Evolutionary conservation across 2,113 vertebrate genomes (phyloP).

Genomic region (Psittacus erithacus): DNA sequence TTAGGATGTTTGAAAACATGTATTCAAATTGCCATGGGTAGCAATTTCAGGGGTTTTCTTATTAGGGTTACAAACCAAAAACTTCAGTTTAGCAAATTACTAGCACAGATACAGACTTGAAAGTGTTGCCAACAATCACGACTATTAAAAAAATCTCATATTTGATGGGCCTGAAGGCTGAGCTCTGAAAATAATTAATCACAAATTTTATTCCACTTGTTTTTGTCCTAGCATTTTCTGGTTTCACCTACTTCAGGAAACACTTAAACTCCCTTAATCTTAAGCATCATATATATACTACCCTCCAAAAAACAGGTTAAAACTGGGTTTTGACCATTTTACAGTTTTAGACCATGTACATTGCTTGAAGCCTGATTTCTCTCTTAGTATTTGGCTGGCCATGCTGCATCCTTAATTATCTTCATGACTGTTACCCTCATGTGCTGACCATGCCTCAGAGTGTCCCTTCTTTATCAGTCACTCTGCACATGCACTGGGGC

Average conservation of each 20-base stretch:
- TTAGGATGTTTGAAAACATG: not conserved
- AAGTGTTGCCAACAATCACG: not conserved
- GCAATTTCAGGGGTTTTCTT: not conserved
- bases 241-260: not conserved
- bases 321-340: not conserved
- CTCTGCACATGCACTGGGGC: not conserved
- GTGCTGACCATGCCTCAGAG: accelerated
- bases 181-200: not conserved
- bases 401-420: not conserved
- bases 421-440: not conserved
- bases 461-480: not conserved
- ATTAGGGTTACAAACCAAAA: not conserved
- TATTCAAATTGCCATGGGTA: not conserved
- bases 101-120: not conserved
- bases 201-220: not conserved
- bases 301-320: not conserved
- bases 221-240: not conserved
- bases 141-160: not conserved
- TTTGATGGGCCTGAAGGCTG: not conserved
- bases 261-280: not conserved
- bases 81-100: not conserved
- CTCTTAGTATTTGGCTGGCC: not conserved
- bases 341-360: not conserved
- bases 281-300: not conserved
- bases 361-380: not conserved